A percentile compares a stretch with the other conserved stretches of the same genome.
These are phyloP conservation scores for Sebastiscus tertius DNA, from an alignment of 2,797 vertebrate species.

Conservation along the genomic window DNA sequence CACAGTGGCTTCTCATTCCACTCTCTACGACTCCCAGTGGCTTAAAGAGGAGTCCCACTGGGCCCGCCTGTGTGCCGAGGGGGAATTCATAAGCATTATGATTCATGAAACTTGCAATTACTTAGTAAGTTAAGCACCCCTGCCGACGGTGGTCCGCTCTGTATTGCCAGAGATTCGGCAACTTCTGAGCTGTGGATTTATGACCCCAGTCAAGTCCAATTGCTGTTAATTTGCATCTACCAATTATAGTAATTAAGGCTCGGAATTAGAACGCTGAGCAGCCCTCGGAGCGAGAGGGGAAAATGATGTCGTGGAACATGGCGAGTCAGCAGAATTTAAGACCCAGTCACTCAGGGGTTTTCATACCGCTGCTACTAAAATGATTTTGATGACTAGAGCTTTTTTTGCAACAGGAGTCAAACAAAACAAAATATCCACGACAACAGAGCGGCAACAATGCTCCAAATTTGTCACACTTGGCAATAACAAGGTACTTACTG, in stretches of 20 bases:
- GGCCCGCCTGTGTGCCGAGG: constrained; percentile 44
- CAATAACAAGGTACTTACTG: constrained; percentile 29
- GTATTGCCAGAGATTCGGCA: constrained; percentile 74
- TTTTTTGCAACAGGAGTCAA: constrained; percentile 51
- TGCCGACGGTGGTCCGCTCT: constrained; percentile 72
- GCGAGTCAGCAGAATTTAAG: constrained; percentile 69
- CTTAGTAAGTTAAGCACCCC: constrained; percentile 79
- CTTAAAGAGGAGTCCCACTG: constrained; percentile 61
- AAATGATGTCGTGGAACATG: constrained; percentile 68
- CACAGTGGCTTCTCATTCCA: constrained; percentile 62
- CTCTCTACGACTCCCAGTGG: constrained; percentile 51
- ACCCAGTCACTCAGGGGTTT: constrained; percentile 35
- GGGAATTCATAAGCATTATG: constrained; percentile 80
- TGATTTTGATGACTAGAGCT: constrained; percentile 53
- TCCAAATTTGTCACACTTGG: constrained; percentile 57
- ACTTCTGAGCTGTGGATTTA: constrained; percentile 83
- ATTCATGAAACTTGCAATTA: constrained; percentile 84
- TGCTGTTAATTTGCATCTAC: constrained; percentile 84
- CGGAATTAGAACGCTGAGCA: constrained; percentile 70
- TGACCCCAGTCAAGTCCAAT: constrained; percentile 84
- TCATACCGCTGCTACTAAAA: constrained; percentile 43
- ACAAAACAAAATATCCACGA: constrained; percentile 39
- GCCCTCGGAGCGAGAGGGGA: constrained; percentile 54
- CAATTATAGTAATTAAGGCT: constrained; percentile 84
- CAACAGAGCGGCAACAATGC: constrained; percentile 41